Conservation (phyloP, 2,113 vertebrate genomes). For the Anarrhichthys ocellatus region DNA sequence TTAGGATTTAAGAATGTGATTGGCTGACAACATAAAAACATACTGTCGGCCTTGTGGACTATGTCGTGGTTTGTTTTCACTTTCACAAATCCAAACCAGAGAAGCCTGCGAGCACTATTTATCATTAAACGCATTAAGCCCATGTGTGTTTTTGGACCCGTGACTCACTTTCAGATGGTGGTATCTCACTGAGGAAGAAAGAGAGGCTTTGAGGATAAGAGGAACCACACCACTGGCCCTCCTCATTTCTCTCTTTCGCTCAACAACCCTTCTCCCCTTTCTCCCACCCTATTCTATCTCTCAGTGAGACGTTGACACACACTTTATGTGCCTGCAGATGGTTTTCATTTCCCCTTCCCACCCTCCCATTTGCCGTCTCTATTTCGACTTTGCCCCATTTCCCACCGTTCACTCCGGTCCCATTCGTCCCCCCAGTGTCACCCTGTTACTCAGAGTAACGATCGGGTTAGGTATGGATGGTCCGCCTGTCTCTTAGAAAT, state of each 20-base stretch:
- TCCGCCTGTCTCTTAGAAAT: not conserved
- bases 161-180: constrained; percentile 46
- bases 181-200: constrained; percentile 42
- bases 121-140: constrained; percentile 57
- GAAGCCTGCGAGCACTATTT: constrained; percentile 43
- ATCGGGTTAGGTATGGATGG: not conserved
- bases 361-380: constrained; percentile 37
- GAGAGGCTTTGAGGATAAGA: constrained; percentile 38
- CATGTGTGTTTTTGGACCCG: constrained; percentile 50
- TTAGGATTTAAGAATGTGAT: constrained; percentile 2
- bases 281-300: constrained; percentile 38
- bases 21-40: constrained; percentile 32
- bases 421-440: constrained; percentile 31
- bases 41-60: constrained; percentile 27
- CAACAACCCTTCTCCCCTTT: constrained; percentile 38
- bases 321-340: constrained; percentile 68
- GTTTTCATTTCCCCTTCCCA: constrained; percentile 68
- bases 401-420: constrained; percentile 13
- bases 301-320: constrained; percentile 53
- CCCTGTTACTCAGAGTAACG: not conserved
- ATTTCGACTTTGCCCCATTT: constrained; percentile 56
- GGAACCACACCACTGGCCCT: constrained; percentile 45
- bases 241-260: constrained; percentile 36
- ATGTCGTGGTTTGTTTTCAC: constrained; percentile 56
- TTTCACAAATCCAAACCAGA: constrained; percentile 65